Evolutionary conservation across 1,140 invertebrate species (phyloP).

Genomic region (Drosophila tristis): DNA sequence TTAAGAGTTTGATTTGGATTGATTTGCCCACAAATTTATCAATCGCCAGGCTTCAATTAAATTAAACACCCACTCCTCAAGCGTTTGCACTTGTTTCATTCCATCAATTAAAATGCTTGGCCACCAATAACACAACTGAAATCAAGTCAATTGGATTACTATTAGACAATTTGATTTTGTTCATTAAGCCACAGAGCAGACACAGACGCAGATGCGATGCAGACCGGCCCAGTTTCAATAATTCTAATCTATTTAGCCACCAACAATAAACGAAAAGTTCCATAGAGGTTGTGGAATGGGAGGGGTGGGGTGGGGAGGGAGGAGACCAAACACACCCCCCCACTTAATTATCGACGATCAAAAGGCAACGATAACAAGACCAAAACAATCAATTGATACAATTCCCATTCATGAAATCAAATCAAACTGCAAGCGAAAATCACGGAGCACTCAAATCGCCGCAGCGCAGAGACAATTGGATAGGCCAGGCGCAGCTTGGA

Average conservation of each 20-base stretch:
- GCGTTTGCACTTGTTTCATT: conserved; percentile 11
- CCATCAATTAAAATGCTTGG: conserved; percentile 37
- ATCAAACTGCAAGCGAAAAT: conserved; percentile 78
- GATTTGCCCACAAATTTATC: too few relatives aligned
- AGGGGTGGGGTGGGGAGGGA: conserved; percentile 2
- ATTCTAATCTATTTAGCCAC: conserved; percentile 66
- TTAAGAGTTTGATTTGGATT: too few relatives aligned
- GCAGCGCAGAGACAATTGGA: conserved; percentile 49
- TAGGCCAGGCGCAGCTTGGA: conserved; percentile 18
- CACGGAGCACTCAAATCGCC: conserved; percentile 37
- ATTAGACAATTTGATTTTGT: conserved; percentile 71
- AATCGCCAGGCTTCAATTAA: too few relatives aligned
- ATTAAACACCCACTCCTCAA: not conserved
- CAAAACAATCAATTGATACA: conserved; percentile 82
- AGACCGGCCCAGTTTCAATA: conserved; percentile 58
- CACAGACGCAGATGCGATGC: conserved; percentile 3
- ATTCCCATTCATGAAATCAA: conserved; percentile 79
- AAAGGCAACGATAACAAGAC: conserved; percentile 79
- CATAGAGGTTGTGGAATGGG: not conserved
- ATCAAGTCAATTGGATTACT: conserved; percentile 64
- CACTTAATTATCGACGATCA: conserved; percentile 76
- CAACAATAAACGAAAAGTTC: not conserved
- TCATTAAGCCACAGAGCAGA: conserved; percentile 54
- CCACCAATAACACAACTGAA: conserved; percentile 27
- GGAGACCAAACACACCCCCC: conserved; percentile 58